A percentile compares a stretch with the other conserved stretches of the same genome.
Evolutionary conservation across 2,113 vertebrate species (phyloP).

Genomic region (Poicephalus meyeri): DNA sequence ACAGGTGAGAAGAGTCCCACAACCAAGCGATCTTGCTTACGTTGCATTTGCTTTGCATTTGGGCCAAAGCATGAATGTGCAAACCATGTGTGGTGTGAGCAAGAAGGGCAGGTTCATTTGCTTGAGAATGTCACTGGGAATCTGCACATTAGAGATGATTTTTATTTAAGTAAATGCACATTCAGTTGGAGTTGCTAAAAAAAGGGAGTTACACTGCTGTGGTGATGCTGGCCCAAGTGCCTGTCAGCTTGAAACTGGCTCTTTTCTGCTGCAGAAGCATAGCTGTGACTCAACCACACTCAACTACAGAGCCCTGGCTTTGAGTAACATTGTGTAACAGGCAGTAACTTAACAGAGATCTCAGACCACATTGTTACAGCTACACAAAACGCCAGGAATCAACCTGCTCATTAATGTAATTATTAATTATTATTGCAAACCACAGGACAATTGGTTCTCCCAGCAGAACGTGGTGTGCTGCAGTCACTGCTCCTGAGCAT

Average conservation of each 20-base stretch:
- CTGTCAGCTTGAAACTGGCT: not conserved
- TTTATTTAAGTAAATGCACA: not conserved
- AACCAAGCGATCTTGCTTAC: not conserved
- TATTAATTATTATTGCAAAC: not conserved
- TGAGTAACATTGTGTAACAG: not conserved
- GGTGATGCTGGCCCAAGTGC: not conserved
- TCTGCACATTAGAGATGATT: not conserved
- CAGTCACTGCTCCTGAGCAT: not conserved
- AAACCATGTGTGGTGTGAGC: not conserved
- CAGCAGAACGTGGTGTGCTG: not conserved
- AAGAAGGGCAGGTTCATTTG: conserved; percentile 6
- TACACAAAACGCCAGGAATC: not conserved
- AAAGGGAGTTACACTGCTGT: not conserved
- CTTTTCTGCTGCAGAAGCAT: not conserved
- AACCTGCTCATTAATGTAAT: not conserved
- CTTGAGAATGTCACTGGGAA: not conserved
- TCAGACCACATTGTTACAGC: not conserved
- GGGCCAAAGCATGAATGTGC: not conserved
- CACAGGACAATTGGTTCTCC: not conserved
- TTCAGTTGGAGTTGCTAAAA: not conserved
- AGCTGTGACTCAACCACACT: not conserved
- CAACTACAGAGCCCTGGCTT: not conserved
- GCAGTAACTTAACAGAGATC: not conserved
- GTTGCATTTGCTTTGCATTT: not conserved
- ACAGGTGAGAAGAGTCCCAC: not conserved